Percentiles rank a stretch among this genome's conserved stretches.
These are phyloP conservation scores for Clistopyga incitator DNA, from an alignment of 2,888 invertebrate species.

Conservation along the genomic window DNA sequence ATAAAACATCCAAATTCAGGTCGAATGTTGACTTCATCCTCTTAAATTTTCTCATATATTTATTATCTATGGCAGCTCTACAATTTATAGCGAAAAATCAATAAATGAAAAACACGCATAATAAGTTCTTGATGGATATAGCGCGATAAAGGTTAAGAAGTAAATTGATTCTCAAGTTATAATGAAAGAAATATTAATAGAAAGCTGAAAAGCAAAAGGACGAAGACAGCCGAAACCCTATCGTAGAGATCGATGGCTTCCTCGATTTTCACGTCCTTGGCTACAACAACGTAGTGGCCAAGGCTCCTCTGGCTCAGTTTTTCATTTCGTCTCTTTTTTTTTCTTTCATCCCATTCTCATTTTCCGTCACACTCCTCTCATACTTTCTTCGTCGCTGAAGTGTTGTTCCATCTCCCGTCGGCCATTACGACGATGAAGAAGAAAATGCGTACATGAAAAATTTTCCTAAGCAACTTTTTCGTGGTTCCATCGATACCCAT, in stretches of 20 bases:
- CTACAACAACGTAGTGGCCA: slow-evolving; percentile 1
- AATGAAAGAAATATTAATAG: slow-evolving; percentile 23
- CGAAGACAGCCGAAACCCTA: slow-evolving; percentile 31
- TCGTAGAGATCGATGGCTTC: slow-evolving; percentile 44
- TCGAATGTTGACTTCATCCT: not conserved
- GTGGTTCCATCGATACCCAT: slow-evolving; percentile 7
- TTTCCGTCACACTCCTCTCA: slow-evolving; percentile 3
- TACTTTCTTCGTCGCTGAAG: slow-evolving; percentile 18
- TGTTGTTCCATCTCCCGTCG: slow-evolving; percentile 51
- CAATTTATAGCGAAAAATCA: not conserved
- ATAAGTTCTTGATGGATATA: not conserved
- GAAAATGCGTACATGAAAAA: slow-evolving; percentile 25
- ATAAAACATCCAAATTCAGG: too few relatives aligned
- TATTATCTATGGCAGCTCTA: not conserved
- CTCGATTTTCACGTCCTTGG: slow-evolving; percentile 17
- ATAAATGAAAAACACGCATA: not conserved
- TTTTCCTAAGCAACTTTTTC: slow-evolving; percentile 55
- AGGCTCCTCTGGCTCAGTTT: slow-evolving; percentile 35
- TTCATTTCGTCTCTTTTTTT: slow-evolving; percentile 39
- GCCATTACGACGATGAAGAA: slow-evolving; percentile 25
- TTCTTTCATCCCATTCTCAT: slow-evolving; percentile 31
- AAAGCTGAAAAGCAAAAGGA: slow-evolving; percentile 1
- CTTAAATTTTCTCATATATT: not conserved
- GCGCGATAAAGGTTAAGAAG: not conserved
- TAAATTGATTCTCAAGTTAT: not conserved